Evolutionary conservation across 2,888 invertebrate species (phyloP), one percentile per base, ranked within the genome.

Genomic region (Polyommatus iphigenia): DNA sequence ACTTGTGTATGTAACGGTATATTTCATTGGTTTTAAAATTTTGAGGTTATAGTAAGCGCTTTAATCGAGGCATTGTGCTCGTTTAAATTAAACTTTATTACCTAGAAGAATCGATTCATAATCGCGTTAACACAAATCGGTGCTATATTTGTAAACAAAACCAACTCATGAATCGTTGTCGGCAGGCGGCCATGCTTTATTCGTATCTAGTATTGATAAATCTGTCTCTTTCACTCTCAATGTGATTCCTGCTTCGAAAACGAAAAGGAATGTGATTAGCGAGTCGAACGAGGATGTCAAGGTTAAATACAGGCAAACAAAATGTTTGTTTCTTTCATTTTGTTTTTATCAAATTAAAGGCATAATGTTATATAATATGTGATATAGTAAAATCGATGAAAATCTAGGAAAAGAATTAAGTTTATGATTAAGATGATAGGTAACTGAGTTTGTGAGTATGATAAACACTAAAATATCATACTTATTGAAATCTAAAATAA

Each of bases 101-200:
- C 5, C 18, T 18, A 15, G 7, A 10, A 29, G 13, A 13, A 29
- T 50, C 75, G 29, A 41, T 18, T 75, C 7, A 75, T 15, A 54
- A 3, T 75, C 15, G 75, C 75, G 50, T 75, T 18, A 29, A 24
- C 24, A 50, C 24, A 29, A 50, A 50, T 75, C 18, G 18, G 24
- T 54, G 41, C 75, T 75, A 29, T 24, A 75, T 75, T 54, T 75
- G 75, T 75, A 75, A 75, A 75, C 50, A 75, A 50, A 29, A 24
- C 41, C 54, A 29, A 24, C 41, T 20, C 41, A 54, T 54, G 29
- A 75, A 75, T 50, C 75, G 75, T 54, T 72, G 72, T 72, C 72
- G 71, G 36, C 20, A 13, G 67, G 67, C 67, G 67, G 67, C 67
- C 67, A 67, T 67, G 67, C 67, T 67, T 32, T 2, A 67, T 67